Evolutionary conservation across 2,888 invertebrate species (phyloP), one percentile per base, ranked within the genome.

Genomic region (Eristalis arbustorum): DNA sequence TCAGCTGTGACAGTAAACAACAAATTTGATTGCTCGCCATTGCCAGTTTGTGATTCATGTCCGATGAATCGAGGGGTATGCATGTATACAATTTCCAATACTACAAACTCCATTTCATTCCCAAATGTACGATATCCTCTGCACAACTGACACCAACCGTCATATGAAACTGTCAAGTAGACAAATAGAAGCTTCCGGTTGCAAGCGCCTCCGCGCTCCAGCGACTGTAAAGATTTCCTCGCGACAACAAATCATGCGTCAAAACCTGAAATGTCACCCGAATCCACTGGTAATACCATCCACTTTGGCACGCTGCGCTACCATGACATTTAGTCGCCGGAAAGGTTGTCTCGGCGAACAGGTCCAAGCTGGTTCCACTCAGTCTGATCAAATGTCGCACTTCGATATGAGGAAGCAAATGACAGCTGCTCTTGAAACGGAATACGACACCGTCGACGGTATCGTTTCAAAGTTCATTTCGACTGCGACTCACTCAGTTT

Each of bases 321-420:
- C 71, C 59, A 71, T 71, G 71, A 61, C 61, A 40, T 71, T 71
- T 40, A 40, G 40, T 18, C n/a, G n/a, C 5, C 11, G 5, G 14
- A 11, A 59, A 49, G 18, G 14, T n/a, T 40, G 37, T 40, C 37
- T 37, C n/a, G 37, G 13, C 13, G 13, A 37, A 37, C 37, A 37
- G 37, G 37, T 37, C 37, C 13, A 13, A 42, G 40, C 18, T 11
- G 61, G 1, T 18, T 37, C 22, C 18, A 49, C 49, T 18, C 49
- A 49, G 18, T 8, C 49, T 8, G 49, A 49, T 49, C 49, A 49
- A 49, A 18, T 49, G 49, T 18, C 49, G 5, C 18, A 10, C 18
- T 18, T 18, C 18, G 49, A 49, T 49, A 18, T n/a, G 18, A 49
- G 49, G 49, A 49, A 49, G 18, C 49, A 18, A 18, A 18, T 18